Percentiles rank a stretch among this genome's conserved stretches.
Conservation (phyloP, 2,888 invertebrate genomes). For the Clitarchus hookeri region DNA sequence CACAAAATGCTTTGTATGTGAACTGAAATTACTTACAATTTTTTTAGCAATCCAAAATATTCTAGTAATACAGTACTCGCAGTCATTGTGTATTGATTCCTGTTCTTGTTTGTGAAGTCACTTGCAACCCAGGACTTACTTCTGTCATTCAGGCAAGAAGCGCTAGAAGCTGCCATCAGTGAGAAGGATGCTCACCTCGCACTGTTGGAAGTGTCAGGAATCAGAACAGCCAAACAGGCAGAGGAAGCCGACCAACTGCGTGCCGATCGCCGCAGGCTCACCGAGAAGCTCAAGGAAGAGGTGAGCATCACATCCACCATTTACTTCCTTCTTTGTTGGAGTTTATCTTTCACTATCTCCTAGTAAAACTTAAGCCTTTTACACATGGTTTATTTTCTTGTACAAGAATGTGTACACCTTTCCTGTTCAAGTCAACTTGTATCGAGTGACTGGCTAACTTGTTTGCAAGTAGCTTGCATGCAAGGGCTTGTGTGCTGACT, state of each 20-base stretch:
- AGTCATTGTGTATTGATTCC: neutral
- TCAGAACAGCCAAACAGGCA: slow-evolving; percentile 66
- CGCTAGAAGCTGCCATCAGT: slow-evolving; percentile 79
- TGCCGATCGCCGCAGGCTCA: slow-evolving; percentile 70
- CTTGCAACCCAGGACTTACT: too few species aligned
- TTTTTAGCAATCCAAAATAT: neutral
- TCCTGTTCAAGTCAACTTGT: too few species aligned
- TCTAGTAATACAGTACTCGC: neutral
- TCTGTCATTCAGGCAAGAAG: slow-evolving; percentile 71
- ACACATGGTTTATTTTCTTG: too few species aligned
- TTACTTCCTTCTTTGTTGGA: slow-evolving; percentile 46
- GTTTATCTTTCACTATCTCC: too few species aligned
- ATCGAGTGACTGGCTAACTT: too few species aligned
- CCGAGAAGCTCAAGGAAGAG: slow-evolving; percentile 72
- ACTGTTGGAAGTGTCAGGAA: slow-evolving; percentile 75
- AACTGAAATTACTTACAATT: neutral
- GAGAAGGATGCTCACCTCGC: slow-evolving; percentile 90
- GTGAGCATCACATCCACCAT: slow-evolving; percentile 52
- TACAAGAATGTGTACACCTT: too few species aligned
- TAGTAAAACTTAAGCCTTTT: too few species aligned
- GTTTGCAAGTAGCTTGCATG: too few species aligned
- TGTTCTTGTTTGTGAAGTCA: too few species aligned
- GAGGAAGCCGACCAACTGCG: slow-evolving; percentile 70
- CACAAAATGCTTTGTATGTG: too few species aligned
- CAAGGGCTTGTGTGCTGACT: too few species aligned